A percentile compares a stretch with the other conserved stretches of the same genome.
Conservation (phyloP, 2,888 invertebrate species). For the Ochlodes sylvanus region DNA sequence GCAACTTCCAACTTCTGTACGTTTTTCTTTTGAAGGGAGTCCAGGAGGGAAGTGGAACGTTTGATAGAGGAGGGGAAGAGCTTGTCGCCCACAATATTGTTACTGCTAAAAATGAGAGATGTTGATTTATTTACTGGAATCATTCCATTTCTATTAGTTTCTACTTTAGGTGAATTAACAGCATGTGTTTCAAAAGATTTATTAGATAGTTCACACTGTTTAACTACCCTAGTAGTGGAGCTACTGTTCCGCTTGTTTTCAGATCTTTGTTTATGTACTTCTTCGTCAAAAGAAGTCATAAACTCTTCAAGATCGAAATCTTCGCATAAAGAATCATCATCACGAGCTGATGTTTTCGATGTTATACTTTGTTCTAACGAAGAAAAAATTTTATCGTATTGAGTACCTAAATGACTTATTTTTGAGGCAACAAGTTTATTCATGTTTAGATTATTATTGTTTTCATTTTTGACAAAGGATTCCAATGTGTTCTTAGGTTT, state of each 20-base stretch:
- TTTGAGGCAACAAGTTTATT: slow-evolving; percentile 60
- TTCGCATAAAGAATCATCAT: slow-evolving; percentile 84
- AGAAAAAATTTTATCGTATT: slow-evolving; percentile 83
- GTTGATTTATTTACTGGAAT: slow-evolving; percentile 80
- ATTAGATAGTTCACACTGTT: slow-evolving; percentile 65
- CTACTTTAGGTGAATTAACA: slow-evolving; percentile 66
- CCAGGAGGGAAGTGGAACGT: slow-evolving; percentile 84
- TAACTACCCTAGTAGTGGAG: slow-evolving; percentile 78
- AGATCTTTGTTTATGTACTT: slow-evolving; percentile 75
- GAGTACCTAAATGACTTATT: slow-evolving; percentile 74
- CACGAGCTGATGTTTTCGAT: slow-evolving; percentile 76
- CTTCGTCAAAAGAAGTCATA: slow-evolving; percentile 88
- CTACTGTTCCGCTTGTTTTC: slow-evolving; percentile 78
- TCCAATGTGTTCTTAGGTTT: slow-evolving; percentile 60
- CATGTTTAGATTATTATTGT: slow-evolving; percentile 51
- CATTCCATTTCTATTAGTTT: slow-evolving; percentile 62
- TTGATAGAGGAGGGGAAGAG: slow-evolving; percentile 82
- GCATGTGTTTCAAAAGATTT: slow-evolving; percentile 66
- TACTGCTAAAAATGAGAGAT: slow-evolving; percentile 85
- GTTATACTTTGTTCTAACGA: slow-evolving; percentile 79
- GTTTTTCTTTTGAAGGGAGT: slow-evolving; percentile 79
- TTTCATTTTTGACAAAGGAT: slow-evolving; percentile 46
- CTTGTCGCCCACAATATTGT: slow-evolving; percentile 76
- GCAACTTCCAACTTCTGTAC: slow-evolving; percentile 62
- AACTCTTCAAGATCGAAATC: slow-evolving; percentile 88